Percentiles rank a stretch among this genome's conserved stretches.
Evolutionary conservation across 2,888 invertebrate species (phyloP).

Genomic region (Cataglyphis livida): DNA sequence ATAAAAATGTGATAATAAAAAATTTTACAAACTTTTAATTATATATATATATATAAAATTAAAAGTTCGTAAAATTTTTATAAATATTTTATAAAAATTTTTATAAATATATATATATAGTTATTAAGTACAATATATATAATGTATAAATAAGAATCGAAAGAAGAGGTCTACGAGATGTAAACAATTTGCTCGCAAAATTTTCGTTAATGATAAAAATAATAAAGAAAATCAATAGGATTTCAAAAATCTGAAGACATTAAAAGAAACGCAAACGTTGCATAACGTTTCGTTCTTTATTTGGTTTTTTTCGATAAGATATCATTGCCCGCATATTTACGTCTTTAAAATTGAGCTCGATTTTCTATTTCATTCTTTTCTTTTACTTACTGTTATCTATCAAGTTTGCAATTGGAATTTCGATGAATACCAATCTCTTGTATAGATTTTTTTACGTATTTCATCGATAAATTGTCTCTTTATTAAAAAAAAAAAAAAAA

Average conservation of each 20-base stretch:
- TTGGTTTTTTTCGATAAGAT: constrained; percentile 6
- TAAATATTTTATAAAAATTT: no score
- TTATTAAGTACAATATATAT: background rate
- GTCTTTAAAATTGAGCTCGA: constrained; percentile 35
- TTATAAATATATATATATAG: background rate
- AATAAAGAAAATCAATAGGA: background rate
- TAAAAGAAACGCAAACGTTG: constrained; percentile 13
- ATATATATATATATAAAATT: background rate
- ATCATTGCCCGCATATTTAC: constrained; percentile 13
- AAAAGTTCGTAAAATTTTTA: no score
- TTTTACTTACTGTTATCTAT: background rate
- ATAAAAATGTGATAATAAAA: background rate
- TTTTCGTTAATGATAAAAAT: background rate
- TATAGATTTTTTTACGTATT: constrained; percentile 4
- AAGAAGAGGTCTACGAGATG: background rate
- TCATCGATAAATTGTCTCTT: background rate
- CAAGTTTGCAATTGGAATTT: constrained; percentile 43
- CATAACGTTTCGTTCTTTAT: constrained; percentile 24
- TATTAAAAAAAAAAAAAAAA: background rate
- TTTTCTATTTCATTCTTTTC: constrained; percentile 1
- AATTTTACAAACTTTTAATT: background rate
- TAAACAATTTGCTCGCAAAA: background rate
- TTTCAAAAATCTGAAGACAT: background rate
- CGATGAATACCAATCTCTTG: background rate
- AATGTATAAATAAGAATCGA: no score